Evolutionary conservation across 2,797 vertebrate genomes (phyloP).

Genomic region (Aldrovandia affinis): DNA sequence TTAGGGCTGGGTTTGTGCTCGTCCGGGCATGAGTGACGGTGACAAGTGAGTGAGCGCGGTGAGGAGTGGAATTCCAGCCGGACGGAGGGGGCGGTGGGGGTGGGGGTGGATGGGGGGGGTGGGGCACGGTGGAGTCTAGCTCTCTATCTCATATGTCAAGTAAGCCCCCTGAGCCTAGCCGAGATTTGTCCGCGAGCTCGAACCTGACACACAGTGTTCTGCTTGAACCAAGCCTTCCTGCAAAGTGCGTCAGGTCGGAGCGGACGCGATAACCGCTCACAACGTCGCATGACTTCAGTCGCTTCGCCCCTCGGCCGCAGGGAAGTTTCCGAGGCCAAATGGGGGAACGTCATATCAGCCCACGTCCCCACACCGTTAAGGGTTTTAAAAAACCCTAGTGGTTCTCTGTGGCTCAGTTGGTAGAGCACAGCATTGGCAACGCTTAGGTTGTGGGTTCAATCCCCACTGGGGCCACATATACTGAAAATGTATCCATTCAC

Average conservation of each 20-base stretch:
- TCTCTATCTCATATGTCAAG: constrained; percentile 58
- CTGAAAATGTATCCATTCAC: no score
- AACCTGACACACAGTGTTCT: constrained; percentile 51
- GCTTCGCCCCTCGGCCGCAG: background rate
- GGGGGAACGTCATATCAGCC: background rate
- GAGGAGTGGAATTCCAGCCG: constrained; percentile 23
- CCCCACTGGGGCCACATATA: no score
- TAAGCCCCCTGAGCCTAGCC: constrained; percentile 59
- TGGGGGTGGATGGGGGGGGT: constrained; percentile 27
- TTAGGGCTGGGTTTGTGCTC: constrained; percentile 47
- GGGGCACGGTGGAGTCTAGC: constrained; percentile 29
- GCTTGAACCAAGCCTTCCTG: constrained; percentile 34
- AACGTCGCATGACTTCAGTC: background rate
- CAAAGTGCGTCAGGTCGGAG: background rate
- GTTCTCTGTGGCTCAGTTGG: no score
- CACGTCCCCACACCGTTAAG: background rate
- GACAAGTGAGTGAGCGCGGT: constrained; percentile 51
- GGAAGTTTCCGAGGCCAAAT: no score
- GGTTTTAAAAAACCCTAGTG: no score
- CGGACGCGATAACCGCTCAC: constrained; percentile 15
- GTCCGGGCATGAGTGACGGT: constrained; percentile 49
- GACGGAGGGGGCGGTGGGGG: constrained; percentile 23
- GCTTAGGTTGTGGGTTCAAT: no score
- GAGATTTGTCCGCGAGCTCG: constrained; percentile 60
- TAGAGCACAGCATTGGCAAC: no score